Conservation (phyloP, 2,888 invertebrate species). For the Cephus spinipes region DNA sequence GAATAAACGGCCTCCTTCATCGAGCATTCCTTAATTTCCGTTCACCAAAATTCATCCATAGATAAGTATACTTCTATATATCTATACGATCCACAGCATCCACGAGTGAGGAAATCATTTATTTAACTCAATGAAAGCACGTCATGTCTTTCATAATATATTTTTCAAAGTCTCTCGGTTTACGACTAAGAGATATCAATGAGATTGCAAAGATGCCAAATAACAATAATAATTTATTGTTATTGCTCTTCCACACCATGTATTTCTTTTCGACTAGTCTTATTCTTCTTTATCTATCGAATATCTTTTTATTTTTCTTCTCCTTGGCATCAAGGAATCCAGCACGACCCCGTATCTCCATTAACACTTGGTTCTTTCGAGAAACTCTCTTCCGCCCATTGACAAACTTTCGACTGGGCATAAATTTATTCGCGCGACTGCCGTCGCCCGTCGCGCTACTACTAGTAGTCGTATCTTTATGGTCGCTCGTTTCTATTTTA, state of each 20-base stretch:
- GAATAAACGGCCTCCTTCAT: neutral
- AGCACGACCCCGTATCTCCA: slow-evolving; percentile 27
- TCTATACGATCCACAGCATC: neutral
- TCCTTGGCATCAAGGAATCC: neutral
- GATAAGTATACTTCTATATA: neutral
- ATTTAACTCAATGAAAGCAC: neutral
- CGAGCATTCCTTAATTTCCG: slow-evolving; percentile 1
- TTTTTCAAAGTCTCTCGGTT: neutral
- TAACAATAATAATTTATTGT: neutral
- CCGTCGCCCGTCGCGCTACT: slow-evolving; percentile 4
- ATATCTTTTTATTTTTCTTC: slow-evolving; percentile 3
- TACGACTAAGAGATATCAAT: neutral
- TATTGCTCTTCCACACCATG: neutral
- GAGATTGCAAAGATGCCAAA: neutral
- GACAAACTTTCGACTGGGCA: slow-evolving; percentile 19
- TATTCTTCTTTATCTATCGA: slow-evolving; percentile 17
- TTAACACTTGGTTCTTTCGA: slow-evolving; percentile 34
- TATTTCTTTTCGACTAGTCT: neutral
- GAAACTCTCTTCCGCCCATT: slow-evolving; percentile 30
- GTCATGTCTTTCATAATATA: neutral
- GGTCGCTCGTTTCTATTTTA: slow-evolving; percentile 4
- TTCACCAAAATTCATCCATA: slow-evolving; percentile 2
- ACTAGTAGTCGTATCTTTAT: neutral
- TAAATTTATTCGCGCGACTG: slow-evolving; percentile 24
- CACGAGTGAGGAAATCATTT: neutral